Evolutionary conservation across 2,113 vertebrate genomes (phyloP).

Genomic region (Mesocricetus auratus): DNA sequence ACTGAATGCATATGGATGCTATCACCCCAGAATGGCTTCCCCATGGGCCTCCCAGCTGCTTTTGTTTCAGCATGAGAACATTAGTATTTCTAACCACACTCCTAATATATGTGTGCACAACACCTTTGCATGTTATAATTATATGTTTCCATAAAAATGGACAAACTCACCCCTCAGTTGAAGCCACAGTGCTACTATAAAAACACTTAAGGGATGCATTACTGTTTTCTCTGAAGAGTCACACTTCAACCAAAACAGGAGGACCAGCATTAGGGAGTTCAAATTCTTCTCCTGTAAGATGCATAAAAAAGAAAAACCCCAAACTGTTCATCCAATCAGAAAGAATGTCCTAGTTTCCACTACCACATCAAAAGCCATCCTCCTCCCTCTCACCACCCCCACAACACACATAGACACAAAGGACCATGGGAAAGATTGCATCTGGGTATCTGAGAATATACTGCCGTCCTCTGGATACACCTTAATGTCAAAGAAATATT

Average conservation of each 20-base stretch:
- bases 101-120: neutral
- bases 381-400: neutral
- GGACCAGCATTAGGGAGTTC: neutral
- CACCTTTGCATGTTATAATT: neutral
- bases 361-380: neutral
- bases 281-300: neutral
- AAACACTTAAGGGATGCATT: neutral
- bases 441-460: conserved; percentile 26
- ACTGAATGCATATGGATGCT: rapidly evolving
- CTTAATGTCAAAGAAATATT: neutral
- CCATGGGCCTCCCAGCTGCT: neutral
- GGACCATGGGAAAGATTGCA: neutral
- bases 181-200: conserved; percentile 44
- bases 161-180: conserved; percentile 64
- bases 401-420: neutral
- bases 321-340: neutral
- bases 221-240: neutral
- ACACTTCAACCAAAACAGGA: neutral
- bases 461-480: conserved; percentile 65
- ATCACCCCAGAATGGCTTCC: neutral
- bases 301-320: neutral
- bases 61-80: neutral
- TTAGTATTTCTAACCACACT: neutral
- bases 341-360: neutral
- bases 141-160: neutral